Evolutionary conservation across 1,140 invertebrate species (phyloP).

Genomic region (Calliopsis andreniformis): DNA sequence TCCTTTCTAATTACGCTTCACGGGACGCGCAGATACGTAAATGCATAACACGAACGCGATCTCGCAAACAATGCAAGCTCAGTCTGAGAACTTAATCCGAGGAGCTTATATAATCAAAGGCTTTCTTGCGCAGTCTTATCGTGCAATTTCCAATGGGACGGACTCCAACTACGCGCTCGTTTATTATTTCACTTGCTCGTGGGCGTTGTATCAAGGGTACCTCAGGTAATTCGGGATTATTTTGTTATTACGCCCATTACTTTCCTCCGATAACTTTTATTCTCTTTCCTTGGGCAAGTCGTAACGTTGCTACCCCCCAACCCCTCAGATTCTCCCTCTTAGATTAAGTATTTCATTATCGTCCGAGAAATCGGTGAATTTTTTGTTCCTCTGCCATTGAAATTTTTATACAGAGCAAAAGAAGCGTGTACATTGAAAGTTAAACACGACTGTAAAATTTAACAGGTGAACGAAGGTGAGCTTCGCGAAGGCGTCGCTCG

Average conservation of each 20-base stretch:
- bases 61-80: conserved; percentile 44
- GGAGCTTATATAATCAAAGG: conserved; percentile 49
- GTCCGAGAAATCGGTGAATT: not conserved
- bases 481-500: no score
- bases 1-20: conserved; percentile 16
- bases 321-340: no score
- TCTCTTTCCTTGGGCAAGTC: not conserved
- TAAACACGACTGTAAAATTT: no score
- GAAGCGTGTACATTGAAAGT: no score
- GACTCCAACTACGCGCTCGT: conserved; percentile 15
- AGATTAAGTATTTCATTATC: not conserved
- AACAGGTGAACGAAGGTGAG: no score
- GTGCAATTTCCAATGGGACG: conserved; percentile 50
- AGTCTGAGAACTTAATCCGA: conserved; percentile 50
- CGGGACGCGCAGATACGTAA: conserved; percentile 15
- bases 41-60: not conserved
- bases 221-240: conserved; percentile 21
- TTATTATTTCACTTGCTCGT: conserved; percentile 49
- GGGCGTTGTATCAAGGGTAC: conserved; percentile 54
- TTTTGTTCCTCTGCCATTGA: not conserved
- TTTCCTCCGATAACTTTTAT: not conserved
- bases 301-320: no score
- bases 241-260: conserved; percentile 2
- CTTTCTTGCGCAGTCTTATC: conserved; percentile 43
- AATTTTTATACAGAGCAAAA: no score